These are phyloP conservation scores for Helogale parvula DNA, from an alignment of 2,113 vertebrate species.

Conservation along the genomic window DNA sequence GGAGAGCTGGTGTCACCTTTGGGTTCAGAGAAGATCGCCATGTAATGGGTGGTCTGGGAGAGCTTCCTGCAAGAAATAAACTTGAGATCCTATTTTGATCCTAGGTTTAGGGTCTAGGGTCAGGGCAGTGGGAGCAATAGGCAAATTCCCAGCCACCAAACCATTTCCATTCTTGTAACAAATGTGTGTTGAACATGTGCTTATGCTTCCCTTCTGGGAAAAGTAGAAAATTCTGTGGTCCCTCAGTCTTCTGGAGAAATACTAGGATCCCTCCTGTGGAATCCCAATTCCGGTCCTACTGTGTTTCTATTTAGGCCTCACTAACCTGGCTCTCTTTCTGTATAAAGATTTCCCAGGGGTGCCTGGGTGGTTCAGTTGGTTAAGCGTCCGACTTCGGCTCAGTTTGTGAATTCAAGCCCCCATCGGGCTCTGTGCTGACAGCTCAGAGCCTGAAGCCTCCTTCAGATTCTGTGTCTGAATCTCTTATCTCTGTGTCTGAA, in stretches of 20 bases:
- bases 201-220: neutral
- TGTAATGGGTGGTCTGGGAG: neutral
- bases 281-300: neutral
- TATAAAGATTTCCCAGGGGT: neutral
- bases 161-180: neutral
- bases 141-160: neutral
- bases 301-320: neutral
- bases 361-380: too few species aligned
- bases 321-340: neutral
- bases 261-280: neutral
- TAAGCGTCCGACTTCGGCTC: too few species aligned
- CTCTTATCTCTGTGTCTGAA: too few species aligned
- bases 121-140: neutral
- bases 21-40: neutral
- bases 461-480: too few species aligned
- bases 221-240: neutral
- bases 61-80: neutral
- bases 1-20: neutral
- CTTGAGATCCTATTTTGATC: neutral
- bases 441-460: too few species aligned
- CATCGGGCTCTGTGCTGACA: too few species aligned
- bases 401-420: too few species aligned
- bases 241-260: neutral
- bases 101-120: neutral
- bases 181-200: neutral